These are phyloP conservation scores for Caranx melampygus DNA, from an alignment of 2,113 vertebrate species.

Conservation along the genomic window DNA sequence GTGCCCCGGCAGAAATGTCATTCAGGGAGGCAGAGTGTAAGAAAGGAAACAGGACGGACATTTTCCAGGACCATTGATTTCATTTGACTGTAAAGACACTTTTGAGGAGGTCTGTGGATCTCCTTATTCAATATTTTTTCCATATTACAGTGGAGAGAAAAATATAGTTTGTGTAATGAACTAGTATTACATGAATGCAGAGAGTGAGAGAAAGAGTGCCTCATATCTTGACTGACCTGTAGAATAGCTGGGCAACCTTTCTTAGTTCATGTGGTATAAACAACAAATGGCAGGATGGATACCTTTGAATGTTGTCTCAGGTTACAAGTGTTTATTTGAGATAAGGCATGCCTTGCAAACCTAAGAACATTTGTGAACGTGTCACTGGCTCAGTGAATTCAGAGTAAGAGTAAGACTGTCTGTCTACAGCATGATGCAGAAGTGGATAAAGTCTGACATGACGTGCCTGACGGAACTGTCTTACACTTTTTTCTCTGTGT, in stretches of 20 bases:
- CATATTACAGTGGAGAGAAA: too few species aligned
- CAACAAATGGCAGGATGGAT: neutral
- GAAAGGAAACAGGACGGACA: too few species aligned
- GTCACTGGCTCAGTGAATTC: neutral
- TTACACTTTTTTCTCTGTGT: neutral
- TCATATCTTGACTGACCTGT: neutral
- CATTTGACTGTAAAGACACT: too few species aligned
- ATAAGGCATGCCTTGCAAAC: neutral
- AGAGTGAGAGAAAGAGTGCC: too few species aligned
- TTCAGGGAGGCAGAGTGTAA: too few species aligned
- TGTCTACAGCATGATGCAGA: neutral
- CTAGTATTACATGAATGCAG: too few species aligned
- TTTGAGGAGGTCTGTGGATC: too few species aligned
- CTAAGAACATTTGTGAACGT: neutral
- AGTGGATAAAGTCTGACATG: neutral
- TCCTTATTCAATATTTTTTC: too few species aligned
- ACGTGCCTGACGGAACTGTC: neutral
- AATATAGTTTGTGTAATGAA: too few species aligned
- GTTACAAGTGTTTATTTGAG: neutral
- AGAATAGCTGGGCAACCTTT: slow-evolving; percentile 18
- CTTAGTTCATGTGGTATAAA: slow-evolving; percentile 31
- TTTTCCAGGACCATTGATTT: too few species aligned
- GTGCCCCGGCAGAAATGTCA: too few species aligned
- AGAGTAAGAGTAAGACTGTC: neutral
- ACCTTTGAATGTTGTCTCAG: neutral